Evolutionary conservation across 2,888 invertebrate species (phyloP), one percentile per base, ranked within the genome.

Genomic region (Nomada fabriciana): DNA sequence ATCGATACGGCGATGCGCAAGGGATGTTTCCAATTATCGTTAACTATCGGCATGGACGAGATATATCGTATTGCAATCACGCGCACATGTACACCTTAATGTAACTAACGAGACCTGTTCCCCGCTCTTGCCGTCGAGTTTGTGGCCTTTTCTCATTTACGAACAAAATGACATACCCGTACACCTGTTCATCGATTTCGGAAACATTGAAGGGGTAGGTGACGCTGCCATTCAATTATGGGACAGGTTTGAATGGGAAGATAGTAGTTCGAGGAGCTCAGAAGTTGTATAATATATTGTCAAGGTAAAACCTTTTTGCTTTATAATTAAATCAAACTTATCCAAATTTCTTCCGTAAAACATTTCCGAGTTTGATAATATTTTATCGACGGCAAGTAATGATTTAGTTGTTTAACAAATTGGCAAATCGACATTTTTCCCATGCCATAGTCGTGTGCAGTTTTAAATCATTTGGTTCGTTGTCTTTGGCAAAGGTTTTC

Each of bases 21-120:
- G 90, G 92, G 92, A 92, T 92, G 93, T 91, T 90, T 90, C 92
- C 92, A 92, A 92, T 92, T 92, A 93, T 91, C 91, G 90, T 90
- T 91, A 93, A 91, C 91, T 89, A 90, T 91, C 89, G 88, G 88
- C 86, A 85, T 84, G 87, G 88, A 89, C 88, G 91, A 90, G 89
- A 90, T 90, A 89, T 90, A 90, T 87, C 72, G 76, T 77, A 61
- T 87, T 79, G 74, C 82, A 89, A 89, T 89, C 85, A 85, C 75
- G 79, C 80, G 82, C 76, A 82, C 83, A 80, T 80, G 75, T 80
- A 85, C 71, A 59, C 74, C 65, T 72, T 85, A 79, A 84, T 85
- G 76, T 74, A 83, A 78, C 76, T 82, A 82, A 84, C 75, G 84
- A 76, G 74, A 71, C 71, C 71, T 43, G 65, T 59, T 80, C 68